Evolutionary conservation across 2,113 vertebrate species (phyloP).

Genomic region (Xiphophorus couchianus): DNA sequence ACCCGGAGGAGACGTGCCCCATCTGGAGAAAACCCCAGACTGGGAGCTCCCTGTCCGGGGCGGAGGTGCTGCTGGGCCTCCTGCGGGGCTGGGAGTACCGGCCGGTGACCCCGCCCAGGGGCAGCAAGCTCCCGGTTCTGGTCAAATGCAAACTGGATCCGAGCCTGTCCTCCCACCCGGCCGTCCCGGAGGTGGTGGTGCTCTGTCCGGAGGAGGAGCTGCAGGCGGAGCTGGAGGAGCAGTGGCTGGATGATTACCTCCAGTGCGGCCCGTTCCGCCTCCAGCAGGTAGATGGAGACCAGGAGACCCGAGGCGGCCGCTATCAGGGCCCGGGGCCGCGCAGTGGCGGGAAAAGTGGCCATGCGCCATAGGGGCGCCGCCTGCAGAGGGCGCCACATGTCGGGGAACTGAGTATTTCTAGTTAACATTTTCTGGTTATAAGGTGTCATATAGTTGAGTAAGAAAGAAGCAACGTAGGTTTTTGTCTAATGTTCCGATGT

Average conservation of each 20-base stretch:
- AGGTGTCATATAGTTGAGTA: too few relatives aligned
- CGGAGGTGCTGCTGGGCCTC: slow-evolving; percentile 83
- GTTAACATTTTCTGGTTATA: too few relatives aligned
- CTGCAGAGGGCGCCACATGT: too few relatives aligned
- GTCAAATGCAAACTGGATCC: slow-evolving; percentile 73
- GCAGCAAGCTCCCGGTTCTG: slow-evolving; percentile 88
- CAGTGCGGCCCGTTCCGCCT: slow-evolving; percentile 85
- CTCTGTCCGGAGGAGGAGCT: slow-evolving; percentile 74
- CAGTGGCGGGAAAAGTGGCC: too few relatives aligned
- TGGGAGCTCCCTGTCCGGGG: slow-evolving; percentile 44
- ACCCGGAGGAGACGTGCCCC: slow-evolving; percentile 55
- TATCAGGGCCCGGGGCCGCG: too few relatives aligned
- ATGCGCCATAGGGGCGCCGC: too few relatives aligned
- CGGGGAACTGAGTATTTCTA: too few relatives aligned
- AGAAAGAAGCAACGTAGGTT: too few relatives aligned
- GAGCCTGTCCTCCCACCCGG: slow-evolving; percentile 23
- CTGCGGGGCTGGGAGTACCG: slow-evolving; percentile 85
- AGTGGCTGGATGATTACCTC: slow-evolving; percentile 89
- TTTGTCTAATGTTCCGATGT: too few relatives aligned
- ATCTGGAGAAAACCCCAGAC: slow-evolving; percentile 59
- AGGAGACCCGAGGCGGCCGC: too few relatives aligned
- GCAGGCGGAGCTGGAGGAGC: slow-evolving; percentile 83
- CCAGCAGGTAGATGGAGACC: slow-evolving; percentile 79
- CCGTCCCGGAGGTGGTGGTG: slow-evolving; percentile 65
- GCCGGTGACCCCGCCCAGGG: slow-evolving; percentile 83